These are phyloP conservation scores for Linyphia triangularis DNA, from an alignment of 2,888 invertebrate genomes.

Conservation along the genomic window DNA sequence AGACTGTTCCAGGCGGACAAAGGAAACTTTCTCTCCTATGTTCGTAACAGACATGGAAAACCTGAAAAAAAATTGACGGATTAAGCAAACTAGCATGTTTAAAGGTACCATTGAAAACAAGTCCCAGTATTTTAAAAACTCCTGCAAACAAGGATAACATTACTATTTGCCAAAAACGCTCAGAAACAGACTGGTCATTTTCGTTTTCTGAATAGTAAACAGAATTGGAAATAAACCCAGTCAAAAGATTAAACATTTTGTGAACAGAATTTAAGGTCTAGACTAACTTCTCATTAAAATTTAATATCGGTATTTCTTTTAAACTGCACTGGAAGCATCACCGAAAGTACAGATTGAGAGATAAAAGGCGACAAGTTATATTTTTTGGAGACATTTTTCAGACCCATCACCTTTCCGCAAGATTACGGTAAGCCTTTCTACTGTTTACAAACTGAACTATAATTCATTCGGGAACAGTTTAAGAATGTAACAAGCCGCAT, in stretches of 20 bases:
- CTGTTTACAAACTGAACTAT: no score
- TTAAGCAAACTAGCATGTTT: neutral
- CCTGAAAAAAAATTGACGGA: constrained; percentile 43
- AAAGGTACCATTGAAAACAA: neutral
- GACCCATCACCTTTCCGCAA: no score
- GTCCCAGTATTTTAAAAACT: neutral
- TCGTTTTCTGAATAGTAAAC: neutral
- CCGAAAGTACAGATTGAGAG: neutral
- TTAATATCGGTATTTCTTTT: neutral
- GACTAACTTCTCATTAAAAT: neutral
- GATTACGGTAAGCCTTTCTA: no score
- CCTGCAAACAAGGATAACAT: no score
- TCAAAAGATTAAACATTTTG: no score
- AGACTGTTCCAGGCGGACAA: constrained; percentile 78
- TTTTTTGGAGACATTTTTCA: no score
- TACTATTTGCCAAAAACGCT: no score
- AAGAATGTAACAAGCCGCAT: no score
- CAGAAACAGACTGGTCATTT: neutral
- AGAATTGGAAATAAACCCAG: no score
- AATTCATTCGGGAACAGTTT: no score
- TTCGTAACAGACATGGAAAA: constrained; percentile 78
- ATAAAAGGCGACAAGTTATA: no score
- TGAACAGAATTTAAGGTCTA: neutral
- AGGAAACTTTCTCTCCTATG: constrained; percentile 80
- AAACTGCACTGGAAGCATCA: neutral